Percentiles rank a stretch among this genome's conserved stretches.
Conservation (phyloP, 2,113 vertebrate species). For the Colistium nudipinnis region DNA sequence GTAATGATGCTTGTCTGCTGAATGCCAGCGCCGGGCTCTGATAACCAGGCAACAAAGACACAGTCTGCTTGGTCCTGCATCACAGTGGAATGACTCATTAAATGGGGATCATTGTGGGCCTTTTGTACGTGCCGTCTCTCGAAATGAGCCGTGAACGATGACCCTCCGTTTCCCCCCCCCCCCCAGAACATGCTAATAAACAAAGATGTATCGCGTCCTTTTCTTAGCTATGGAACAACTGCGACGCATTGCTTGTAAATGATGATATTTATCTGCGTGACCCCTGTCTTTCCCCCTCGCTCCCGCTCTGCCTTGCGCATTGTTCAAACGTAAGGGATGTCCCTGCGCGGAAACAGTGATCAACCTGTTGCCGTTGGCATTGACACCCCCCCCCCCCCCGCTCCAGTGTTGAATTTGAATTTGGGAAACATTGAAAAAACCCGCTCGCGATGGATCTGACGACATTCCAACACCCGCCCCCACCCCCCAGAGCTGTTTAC, state of each 20-base stretch:
- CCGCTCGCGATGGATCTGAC: conserved; percentile 61
- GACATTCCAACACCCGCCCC: conserved; percentile 57
- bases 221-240: conserved; percentile 30
- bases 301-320: conserved; percentile 8
- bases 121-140: conserved; percentile 48
- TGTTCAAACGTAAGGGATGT: conserved; percentile 22
- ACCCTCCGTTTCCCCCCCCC: conserved; percentile 19
- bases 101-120: conserved; percentile 39
- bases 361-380: conserved; percentile 67
- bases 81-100: conserved; percentile 61
- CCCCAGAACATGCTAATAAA: conserved; percentile 50
- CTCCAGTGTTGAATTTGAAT: conserved; percentile 44
- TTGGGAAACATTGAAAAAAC: conserved; percentile 54
- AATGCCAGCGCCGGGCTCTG: conserved; percentile 48
- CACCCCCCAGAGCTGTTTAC: conserved; percentile 60
- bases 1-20: conserved; percentile 66
- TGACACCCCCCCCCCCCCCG: conserved; percentile 42
- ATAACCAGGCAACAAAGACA: conserved; percentile 63
- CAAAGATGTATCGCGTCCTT: conserved; percentile 42
- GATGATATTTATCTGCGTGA: conserved; percentile 48
- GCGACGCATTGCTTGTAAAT: conserved; percentile 40
- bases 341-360: conserved; percentile 41
- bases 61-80: conserved; percentile 25
- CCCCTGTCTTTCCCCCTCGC: neutral
- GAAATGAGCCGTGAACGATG: conserved; percentile 68